Percentiles rank a stretch among this genome's conserved stretches.
Conservation (phyloP, 1,140 invertebrate genomes). For the Drosophila sp. region DNA sequence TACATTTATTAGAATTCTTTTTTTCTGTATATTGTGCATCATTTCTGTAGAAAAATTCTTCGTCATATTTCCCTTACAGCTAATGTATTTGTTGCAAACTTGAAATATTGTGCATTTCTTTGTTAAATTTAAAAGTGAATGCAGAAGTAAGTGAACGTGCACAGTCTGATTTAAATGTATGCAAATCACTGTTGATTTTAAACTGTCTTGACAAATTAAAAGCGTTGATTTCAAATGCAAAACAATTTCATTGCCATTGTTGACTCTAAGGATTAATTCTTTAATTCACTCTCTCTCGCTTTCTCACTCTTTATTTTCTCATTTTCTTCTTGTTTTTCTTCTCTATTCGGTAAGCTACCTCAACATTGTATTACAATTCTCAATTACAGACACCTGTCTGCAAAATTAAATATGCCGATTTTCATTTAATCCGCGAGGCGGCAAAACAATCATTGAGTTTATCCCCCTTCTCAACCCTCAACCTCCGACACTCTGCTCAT, state of each 20-base stretch:
- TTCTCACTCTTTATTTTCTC: neutral
- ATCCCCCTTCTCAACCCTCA: conserved; percentile 8
- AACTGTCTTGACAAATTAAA: neutral
- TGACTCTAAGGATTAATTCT: neutral
- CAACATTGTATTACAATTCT: conserved; percentile 55
- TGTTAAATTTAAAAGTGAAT: conserved; percentile 8
- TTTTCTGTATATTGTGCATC: no score
- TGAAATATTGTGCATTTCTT: no score
- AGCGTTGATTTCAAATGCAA: no score
- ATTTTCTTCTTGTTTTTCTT: neutral
- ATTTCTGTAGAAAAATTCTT: no score
- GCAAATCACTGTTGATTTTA: conserved; percentile 1
- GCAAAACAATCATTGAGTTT: conserved; percentile 29
- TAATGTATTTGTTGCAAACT: no score
- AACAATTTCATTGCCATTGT: neutral
- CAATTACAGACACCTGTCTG: conserved; percentile 78
- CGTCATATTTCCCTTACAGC: no score
- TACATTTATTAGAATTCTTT: no score
- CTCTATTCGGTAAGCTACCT: neutral
- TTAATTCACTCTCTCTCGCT: conserved; percentile 3
- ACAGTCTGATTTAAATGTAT: conserved; percentile 2
- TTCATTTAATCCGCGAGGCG: conserved; percentile 71
- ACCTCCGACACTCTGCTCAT: conserved; percentile 4
- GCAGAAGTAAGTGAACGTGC: neutral
- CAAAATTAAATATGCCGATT: conserved; percentile 81